Conservation (phyloP, 2,888 invertebrate species). For the Tetropium fuscum region DNA sequence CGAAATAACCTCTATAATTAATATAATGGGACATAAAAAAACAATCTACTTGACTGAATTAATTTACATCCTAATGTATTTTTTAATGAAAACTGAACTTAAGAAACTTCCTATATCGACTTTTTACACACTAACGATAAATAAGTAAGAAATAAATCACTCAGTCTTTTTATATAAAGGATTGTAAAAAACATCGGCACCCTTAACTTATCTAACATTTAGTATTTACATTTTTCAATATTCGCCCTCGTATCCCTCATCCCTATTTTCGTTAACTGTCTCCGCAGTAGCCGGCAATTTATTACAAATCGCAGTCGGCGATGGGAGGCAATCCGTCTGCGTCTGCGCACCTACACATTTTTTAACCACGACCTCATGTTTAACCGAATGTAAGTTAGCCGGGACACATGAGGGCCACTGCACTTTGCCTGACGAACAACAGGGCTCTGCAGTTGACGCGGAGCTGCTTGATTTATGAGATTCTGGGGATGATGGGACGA, state of each 20-base stretch:
- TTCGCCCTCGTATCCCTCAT: conserved; percentile 90
- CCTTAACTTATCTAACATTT: background rate
- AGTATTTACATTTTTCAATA: conserved; percentile 23
- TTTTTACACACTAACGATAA: conserved; percentile 5
- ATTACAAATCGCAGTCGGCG: conserved; percentile 35
- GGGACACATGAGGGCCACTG: conserved; percentile 69
- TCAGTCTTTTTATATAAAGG: background rate
- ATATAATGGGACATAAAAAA: no score
- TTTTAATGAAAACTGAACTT: background rate
- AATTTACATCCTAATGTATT: no score
- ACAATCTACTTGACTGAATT: no score
- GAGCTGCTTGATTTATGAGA: conserved; percentile 42
- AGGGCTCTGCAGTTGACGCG: conserved; percentile 31
- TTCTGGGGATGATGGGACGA: conserved; percentile 60
- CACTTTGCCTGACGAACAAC: conserved; percentile 27
- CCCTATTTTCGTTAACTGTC: conserved; percentile 82
- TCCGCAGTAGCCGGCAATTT: conserved; percentile 39
- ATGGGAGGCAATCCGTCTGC: conserved; percentile 59
- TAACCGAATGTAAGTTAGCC: conserved; percentile 48
- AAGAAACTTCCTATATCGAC: conserved; percentile 10
- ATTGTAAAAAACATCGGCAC: conserved; percentile 3
- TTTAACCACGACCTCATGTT: conserved; percentile 34
- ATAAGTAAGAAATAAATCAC: conserved; percentile 19
- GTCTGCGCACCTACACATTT: conserved; percentile 75
- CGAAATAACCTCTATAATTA: no score